phyloP scores from a whole-genome alignment of 2,888 invertebrate species.

The Spisula subtruncata region DNA sequence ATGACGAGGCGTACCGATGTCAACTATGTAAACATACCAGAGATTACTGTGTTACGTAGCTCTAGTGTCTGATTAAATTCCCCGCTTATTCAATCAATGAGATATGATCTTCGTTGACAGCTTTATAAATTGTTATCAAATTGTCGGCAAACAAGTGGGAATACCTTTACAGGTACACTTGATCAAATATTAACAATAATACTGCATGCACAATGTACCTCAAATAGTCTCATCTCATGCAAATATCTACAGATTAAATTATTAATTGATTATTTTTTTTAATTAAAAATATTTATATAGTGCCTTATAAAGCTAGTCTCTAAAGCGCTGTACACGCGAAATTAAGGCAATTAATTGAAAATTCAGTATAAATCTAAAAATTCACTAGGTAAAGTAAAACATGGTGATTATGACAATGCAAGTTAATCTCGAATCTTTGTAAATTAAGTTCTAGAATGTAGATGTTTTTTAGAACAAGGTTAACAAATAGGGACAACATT shows the following conservation, averaged over 20 bases:
- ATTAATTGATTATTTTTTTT: too few relatives aligned
- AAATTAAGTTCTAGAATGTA: too few relatives aligned
- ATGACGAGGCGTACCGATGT: background rate
- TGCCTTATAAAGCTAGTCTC: too few relatives aligned
- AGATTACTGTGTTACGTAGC: background rate
- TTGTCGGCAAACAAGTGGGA: conserved; percentile 2
- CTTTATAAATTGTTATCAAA: conserved; percentile 19
- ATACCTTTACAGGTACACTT: background rate
- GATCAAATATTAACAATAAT: background rate
- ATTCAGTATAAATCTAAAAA: too few relatives aligned
- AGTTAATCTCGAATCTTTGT: background rate
- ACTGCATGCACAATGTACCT: background rate
- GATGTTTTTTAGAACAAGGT: too few relatives aligned
- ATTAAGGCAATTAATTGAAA: too few relatives aligned
- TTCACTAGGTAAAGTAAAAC: too few relatives aligned
- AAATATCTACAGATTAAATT: background rate
- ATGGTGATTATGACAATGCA: too few relatives aligned
- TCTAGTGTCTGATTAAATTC: conserved; percentile 16
- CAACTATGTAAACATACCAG: conserved; percentile 4
- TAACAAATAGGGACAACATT: too few relatives aligned
- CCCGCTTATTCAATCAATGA: background rate
- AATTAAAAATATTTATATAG: too few relatives aligned
- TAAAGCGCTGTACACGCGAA: too few relatives aligned
- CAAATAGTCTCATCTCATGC: conserved; percentile 1
- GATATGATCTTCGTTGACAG: background rate